Percentiles rank a stretch among this genome's conserved stretches.
phyloP scores from a whole-genome alignment of 2,888 invertebrate genomes.

The Calliopum simillimum region DNA sequence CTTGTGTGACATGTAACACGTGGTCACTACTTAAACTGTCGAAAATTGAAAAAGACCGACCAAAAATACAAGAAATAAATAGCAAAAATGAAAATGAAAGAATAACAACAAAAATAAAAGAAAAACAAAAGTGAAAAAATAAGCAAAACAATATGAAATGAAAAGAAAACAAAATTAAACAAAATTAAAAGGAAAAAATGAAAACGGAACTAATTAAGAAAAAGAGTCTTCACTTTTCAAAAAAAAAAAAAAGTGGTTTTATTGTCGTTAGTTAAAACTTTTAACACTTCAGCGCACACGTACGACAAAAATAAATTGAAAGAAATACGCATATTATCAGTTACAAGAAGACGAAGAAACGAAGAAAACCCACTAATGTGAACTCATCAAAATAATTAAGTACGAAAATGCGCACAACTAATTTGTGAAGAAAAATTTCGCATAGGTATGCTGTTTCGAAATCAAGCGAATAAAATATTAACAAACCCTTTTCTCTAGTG shows the following conservation, averaged over 20 bases:
- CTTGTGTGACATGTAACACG: conserved; percentile 16
- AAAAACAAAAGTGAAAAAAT: conserved; percentile 5
- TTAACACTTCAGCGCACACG: neutral
- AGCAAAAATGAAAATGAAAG: neutral
- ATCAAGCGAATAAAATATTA: too few species aligned
- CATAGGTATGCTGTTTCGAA: too few species aligned
- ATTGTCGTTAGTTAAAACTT: neutral
- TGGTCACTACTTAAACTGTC: neutral
- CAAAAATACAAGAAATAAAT: neutral
- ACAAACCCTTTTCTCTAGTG: too few species aligned
- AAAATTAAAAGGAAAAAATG: neutral
- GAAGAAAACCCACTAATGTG: too few species aligned
- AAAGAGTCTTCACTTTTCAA: neutral
- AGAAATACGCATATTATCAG: neutral
- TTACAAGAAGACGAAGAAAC: too few species aligned
- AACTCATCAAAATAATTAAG: too few species aligned
- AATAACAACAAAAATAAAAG: conserved; percentile 4
- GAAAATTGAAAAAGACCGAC: neutral
- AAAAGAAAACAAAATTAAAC: neutral
- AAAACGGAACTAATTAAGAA: neutral
- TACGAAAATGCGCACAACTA: too few species aligned
- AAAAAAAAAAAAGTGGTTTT: neutral
- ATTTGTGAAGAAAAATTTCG: too few species aligned
- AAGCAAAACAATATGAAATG: neutral
- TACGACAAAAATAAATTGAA: neutral